phyloP scores from a whole-genome alignment of 2,113 vertebrate species.

The Vombatus ursinus region DNA sequence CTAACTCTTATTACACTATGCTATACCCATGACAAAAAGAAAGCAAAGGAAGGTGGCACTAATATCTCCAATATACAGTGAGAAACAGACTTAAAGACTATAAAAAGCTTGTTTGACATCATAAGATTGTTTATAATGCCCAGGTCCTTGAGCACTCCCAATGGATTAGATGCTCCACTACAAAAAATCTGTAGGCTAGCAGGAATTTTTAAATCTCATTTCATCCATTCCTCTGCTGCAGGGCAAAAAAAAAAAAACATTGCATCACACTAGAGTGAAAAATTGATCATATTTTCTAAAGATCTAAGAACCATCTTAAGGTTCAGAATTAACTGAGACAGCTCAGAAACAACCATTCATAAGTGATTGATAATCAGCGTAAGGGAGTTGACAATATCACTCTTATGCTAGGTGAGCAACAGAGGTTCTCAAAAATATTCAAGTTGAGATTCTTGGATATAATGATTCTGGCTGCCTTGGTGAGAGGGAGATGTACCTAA shows the following conservation, averaged over 20 bases:
- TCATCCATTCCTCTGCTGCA: too few species aligned
- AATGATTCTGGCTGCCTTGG: accelerated
- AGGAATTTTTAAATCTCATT: not conserved
- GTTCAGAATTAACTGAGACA: accelerated
- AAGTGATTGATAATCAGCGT: not conserved
- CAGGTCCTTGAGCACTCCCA: not conserved
- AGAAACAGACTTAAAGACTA: not conserved
- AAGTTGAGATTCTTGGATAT: accelerated
- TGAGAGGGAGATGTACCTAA: accelerated
- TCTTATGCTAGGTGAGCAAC: too few species aligned
- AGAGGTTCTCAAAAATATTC: not conserved
- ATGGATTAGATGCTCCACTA: not conserved
- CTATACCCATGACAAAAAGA: not conserved
- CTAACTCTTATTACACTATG: not conserved
- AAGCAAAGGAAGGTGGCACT: not conserved
- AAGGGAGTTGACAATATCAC: not conserved
- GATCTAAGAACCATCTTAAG: not conserved
- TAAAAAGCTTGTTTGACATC: not conserved
- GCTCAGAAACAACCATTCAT: not conserved
- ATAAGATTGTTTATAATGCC: not conserved
- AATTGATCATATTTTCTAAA: not conserved
- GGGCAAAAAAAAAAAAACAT: not conserved
- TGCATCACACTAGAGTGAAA: accelerated
- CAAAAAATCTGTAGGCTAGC: not conserved
- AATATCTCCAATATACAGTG: not conserved